Base-by-base conservation (phyloP, 2,797 vertebrate species). In the Telmatherina bonti region DNA sequence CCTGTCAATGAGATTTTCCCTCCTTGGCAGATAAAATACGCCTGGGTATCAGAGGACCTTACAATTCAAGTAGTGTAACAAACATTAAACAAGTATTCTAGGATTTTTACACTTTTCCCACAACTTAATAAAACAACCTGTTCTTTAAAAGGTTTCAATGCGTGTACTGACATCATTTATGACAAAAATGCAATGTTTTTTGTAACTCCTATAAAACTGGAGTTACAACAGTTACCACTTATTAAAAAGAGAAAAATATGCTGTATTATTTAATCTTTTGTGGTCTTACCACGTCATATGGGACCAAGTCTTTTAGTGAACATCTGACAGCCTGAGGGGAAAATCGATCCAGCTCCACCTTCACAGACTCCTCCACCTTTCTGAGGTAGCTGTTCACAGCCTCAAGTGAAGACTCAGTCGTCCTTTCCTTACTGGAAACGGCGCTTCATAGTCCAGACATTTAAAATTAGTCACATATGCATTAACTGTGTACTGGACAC, bases 241-340 rank as follows among this genome's bases (percentile, higher is more conserved):
- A n/a, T n/a, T n/a, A n/a, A n/a, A n/a, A n/a, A n/a, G n/a, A n/a
- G n/a, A n/a, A n/a, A n/a, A n/a, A n/a, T n/a, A 65, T 5, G 36
- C 0, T n/a, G 1, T 20, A n/a, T 26, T 0, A 1, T 8, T 11
- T n/a, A 52, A 63, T 30, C 30, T 15, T 56, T 16, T 2, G n/a
- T 10, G 27, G 13, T 65, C 84, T 89, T 72, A 94, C 94, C 86
- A 80, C 70, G 59, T 94, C 82, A 31, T 88, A 84, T 2, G 94
- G 94, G 31, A 95, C 81, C 24, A 95, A 85, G 77, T 93, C 90
- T 69, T 93, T 94, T 5, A 95, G 87, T n/a, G 93, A 91, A 81
- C 94, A 95, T 72, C 84, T 91, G 75, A 94, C 61, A 24, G 92
- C 94, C 72, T 85, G 88, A 64, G 91, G 86, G 67, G 80, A 30